phyloP scores from a whole-genome alignment of 2,797 vertebrate species.

The Loris lydekkerianus region DNA sequence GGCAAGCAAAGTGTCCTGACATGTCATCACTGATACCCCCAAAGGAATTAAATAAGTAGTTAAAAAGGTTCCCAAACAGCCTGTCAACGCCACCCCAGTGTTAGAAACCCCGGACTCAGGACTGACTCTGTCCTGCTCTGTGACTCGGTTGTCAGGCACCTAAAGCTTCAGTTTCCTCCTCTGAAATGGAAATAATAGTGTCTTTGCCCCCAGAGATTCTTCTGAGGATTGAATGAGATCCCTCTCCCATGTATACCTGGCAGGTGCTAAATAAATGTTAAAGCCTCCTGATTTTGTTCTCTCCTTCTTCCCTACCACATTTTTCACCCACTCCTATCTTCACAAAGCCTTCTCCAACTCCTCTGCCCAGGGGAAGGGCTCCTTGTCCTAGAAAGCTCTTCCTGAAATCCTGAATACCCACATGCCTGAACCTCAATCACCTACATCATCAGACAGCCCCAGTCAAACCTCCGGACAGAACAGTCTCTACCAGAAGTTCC shows the following conservation, averaged over 20 bases:
- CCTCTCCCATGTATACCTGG: not conserved
- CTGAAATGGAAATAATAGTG: not conserved
- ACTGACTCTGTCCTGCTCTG: not conserved
- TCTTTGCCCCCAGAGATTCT: not conserved
- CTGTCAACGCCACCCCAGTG: not conserved
- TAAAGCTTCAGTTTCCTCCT: not conserved
- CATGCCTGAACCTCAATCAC: not conserved
- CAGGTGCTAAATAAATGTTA: not conserved
- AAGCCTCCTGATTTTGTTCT: not conserved
- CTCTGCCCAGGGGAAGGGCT: not conserved
- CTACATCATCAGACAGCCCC: not conserved
- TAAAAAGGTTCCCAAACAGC: not conserved
- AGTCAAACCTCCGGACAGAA: not conserved
- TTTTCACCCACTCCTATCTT: not conserved
- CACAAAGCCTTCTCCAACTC: not conserved
- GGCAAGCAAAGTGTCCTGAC: not conserved
- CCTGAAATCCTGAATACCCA: not conserved
- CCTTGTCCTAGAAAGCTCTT: not conserved
- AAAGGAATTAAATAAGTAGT: not conserved
- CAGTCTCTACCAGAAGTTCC: not conserved
- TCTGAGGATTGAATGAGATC: not conserved
- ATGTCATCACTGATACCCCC: not conserved
- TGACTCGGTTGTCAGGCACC: not conserved
- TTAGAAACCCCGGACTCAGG: not conserved
- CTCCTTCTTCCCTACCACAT: not conserved